Percentiles rank a stretch among this genome's conserved stretches.
These are phyloP conservation scores for Glossosoma conforme DNA, from an alignment of 1,140 invertebrate species.

Conservation along the genomic window DNA sequence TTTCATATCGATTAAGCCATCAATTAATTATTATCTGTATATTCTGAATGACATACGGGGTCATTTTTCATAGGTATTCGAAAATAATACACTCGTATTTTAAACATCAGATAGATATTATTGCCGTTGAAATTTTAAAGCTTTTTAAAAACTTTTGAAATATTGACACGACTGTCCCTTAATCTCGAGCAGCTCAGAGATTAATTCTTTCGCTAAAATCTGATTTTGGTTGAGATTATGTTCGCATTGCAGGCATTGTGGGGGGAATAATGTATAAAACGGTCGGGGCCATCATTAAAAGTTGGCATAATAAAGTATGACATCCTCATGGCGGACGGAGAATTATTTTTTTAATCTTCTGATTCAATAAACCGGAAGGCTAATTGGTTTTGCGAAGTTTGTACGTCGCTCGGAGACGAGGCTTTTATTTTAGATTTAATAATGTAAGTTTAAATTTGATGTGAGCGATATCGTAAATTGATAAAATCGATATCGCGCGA, in stretches of 20 bases:
- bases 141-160: constrained; percentile 8
- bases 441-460: too few species aligned
- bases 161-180: constrained; percentile 28
- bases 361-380: constrained; percentile 22
- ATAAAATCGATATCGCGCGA: too few species aligned
- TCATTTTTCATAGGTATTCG: too few species aligned
- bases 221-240: constrained; percentile 18
- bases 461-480: too few species aligned
- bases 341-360: constrained; percentile 20
- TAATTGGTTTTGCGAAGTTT: constrained; percentile 23
- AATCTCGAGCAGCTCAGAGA: constrained; percentile 21
- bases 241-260: constrained; percentile 26
- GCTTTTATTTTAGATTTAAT: too few species aligned
- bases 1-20: too few species aligned
- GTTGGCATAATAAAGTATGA: constrained; percentile 24
- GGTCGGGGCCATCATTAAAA: constrained; percentile 27
- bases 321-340: constrained; percentile 20
- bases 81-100: too few species aligned
- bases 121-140: background rate
- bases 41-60: too few species aligned
- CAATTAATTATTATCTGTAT: too few species aligned
- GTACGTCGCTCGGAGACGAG: constrained; percentile 16
- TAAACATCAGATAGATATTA: background rate
- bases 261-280: constrained; percentile 24
- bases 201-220: constrained; percentile 27